Conservation (phyloP, 2,797 vertebrate species). For the Danio choprae region DNA sequence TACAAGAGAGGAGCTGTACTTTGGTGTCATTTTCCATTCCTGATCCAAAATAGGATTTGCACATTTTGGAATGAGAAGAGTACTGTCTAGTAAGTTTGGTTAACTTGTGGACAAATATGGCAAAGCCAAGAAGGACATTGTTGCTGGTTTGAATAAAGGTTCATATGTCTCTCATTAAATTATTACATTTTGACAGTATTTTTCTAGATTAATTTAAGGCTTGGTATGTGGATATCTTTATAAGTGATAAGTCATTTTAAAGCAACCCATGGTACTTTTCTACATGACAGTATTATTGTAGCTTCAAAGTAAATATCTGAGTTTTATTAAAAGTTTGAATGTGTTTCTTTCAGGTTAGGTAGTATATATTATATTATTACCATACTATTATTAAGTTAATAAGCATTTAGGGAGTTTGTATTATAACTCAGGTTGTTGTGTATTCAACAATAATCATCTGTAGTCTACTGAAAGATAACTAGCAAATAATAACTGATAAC, state of each 20-base stretch:
- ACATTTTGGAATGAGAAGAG: slow-evolving; percentile 82
- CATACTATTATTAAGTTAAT: not conserved
- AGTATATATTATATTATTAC: too few relatives aligned
- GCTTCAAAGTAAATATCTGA: not conserved
- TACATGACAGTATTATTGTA: not conserved
- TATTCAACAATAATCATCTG: not conserved
- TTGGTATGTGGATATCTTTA: not conserved
- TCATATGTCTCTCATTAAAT: slow-evolving; percentile 5
- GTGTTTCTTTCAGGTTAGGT: too few relatives aligned
- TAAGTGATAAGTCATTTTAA: not conserved
- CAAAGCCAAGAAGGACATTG: slow-evolving; percentile 55
- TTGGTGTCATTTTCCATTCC: slow-evolving; percentile 74
- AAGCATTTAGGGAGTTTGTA: not conserved
- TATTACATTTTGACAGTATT: not conserved
- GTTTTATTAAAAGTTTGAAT: too few relatives aligned
- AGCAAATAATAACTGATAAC: too few relatives aligned
- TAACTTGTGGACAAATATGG: slow-evolving; percentile 80
- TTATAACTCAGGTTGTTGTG: not conserved
- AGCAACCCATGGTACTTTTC: not conserved
- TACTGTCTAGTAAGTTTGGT: slow-evolving; percentile 76
- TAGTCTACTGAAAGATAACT: too few relatives aligned
- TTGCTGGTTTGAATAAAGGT: slow-evolving; percentile 43
- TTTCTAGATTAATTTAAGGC: not conserved
- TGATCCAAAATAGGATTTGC: slow-evolving; percentile 76
- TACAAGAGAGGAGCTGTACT: slow-evolving; percentile 73